phyloP scores from a whole-genome alignment of 2,797 vertebrate species.

The Jordanella pulchra region DNA sequence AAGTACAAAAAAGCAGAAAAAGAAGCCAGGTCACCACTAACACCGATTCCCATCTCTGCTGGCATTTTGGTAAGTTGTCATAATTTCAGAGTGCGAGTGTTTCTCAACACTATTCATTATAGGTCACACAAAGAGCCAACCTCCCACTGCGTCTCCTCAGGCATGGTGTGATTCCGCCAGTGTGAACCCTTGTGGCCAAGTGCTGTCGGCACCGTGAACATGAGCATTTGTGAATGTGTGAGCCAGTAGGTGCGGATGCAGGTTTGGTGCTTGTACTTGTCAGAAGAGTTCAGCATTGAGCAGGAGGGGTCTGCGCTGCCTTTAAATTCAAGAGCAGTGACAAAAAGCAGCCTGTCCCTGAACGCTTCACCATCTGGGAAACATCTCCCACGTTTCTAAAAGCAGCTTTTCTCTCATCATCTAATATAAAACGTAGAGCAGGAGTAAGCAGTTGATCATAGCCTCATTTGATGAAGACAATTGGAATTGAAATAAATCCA shows the following conservation, averaged over 20 bases:
- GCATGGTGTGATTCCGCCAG: constrained; percentile 37
- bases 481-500: not conserved
- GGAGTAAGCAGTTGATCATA: not conserved
- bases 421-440: not conserved
- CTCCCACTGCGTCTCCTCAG: constrained; percentile 54
- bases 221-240: constrained; percentile 12
- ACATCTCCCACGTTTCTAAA: constrained; percentile 16
- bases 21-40: constrained; percentile 64
- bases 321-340: constrained; percentile 20
- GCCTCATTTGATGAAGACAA: not conserved
- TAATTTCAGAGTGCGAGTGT: constrained; percentile 34
- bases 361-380: constrained; percentile 20
- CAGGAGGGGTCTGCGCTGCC: constrained; percentile 15
- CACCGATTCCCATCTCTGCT: constrained; percentile 48
- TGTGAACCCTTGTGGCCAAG: constrained; percentile 27
- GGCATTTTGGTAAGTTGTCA: constrained; percentile 39
- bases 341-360: constrained; percentile 25
- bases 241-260: constrained; percentile 12
- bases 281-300: constrained; percentile 30
- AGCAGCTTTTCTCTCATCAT: not conserved
- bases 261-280: constrained; percentile 28
- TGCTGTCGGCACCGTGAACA: constrained; percentile 11
- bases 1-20: constrained; percentile 52
- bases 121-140: constrained; percentile 53
- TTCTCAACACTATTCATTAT: constrained; percentile 55